A percentile compares a stretch with the other conserved stretches of the same genome.
phyloP scores from a whole-genome alignment of 2,888 invertebrate genomes.

The Netelia virgata region DNA sequence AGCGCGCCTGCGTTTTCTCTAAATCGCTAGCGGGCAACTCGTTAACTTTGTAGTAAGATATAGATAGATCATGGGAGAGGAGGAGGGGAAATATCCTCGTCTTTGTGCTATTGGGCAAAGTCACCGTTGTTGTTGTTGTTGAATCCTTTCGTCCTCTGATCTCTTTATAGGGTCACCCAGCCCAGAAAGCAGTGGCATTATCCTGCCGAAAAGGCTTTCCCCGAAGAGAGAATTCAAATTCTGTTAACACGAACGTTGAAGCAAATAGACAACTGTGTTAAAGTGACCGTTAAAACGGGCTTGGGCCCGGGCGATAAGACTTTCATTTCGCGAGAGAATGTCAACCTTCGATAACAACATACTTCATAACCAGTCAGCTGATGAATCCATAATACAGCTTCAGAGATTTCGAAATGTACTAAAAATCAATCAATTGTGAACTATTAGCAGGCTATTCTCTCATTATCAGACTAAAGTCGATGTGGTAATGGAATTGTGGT shows the following conservation, averaged over 20 bases:
- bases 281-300: not conserved
- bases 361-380: not conserved
- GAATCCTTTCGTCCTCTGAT: conserved; percentile 34
- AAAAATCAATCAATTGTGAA: not conserved
- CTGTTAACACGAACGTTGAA: conserved; percentile 28
- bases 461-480: no score
- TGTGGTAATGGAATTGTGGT: no score
- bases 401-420: not conserved
- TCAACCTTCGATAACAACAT: not conserved
- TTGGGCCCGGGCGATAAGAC: conserved; percentile 1
- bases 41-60: conserved; percentile 59
- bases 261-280: conserved; percentile 4
- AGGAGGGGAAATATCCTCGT: conserved; percentile 27
- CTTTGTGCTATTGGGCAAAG: conserved; percentile 20
- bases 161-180: conserved; percentile 32
- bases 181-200: conserved; percentile 8
- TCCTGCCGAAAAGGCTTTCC: conserved; percentile 41
- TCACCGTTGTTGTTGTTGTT: conserved; percentile 43
- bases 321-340: not conserved
- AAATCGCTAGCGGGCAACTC: conserved; percentile 63
- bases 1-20: conserved; percentile 41
- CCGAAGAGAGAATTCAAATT: conserved; percentile 36
- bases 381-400: not conserved
- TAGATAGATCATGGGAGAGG: no score
- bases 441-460: no score